These are phyloP conservation scores for Drosophila fulvimacula DNA, from an alignment of 2,888 invertebrate species.

Conservation along the genomic window DNA sequence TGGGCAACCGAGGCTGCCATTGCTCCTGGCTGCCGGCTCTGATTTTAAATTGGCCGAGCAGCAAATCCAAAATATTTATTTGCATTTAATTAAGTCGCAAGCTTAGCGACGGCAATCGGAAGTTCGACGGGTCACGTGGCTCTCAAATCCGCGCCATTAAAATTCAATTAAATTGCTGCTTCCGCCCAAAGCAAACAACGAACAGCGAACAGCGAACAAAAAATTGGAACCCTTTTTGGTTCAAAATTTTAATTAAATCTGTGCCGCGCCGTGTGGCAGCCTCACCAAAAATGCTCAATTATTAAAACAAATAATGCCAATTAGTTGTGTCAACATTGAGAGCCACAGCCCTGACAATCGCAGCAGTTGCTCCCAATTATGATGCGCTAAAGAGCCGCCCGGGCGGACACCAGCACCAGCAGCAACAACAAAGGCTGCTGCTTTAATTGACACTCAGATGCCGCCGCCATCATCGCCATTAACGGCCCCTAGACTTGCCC, in stretches of 20 bases:
- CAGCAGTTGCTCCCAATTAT: conserved; percentile 59
- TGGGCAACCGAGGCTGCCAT: not conserved
- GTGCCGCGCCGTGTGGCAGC: conserved; percentile 44
- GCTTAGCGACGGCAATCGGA: conserved; percentile 56
- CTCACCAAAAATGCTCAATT: conserved; percentile 81
- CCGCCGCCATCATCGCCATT: conserved; percentile 69
- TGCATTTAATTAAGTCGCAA: conserved; percentile 67
- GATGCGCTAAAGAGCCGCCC: conserved; percentile 61
- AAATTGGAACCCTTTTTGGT: conserved; percentile 51
- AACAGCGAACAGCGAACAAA: conserved; percentile 16
- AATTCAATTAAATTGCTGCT: conserved; percentile 64
- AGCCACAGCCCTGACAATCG: conserved; percentile 33
- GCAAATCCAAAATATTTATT: conserved; percentile 76
- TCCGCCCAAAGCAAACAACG: conserved; percentile 50
- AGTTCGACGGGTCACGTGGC: conserved; percentile 21
- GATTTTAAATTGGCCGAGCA: conserved; percentile 26
- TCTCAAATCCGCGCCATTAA: conserved; percentile 65
- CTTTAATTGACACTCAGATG: conserved; percentile 77
- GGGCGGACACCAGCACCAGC: conserved; percentile 20
- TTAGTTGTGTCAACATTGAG: conserved; percentile 83
- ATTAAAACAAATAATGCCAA: conserved; percentile 84
- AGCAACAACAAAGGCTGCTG: conserved; percentile 43
- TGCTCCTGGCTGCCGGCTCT: conserved; percentile 8
- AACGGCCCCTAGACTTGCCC: conserved; percentile 19
- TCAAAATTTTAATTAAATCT: conserved; percentile 80